Evolutionary conservation across 2,888 invertebrate species (phyloP).

Genomic region (Nomada goodeniana): DNA sequence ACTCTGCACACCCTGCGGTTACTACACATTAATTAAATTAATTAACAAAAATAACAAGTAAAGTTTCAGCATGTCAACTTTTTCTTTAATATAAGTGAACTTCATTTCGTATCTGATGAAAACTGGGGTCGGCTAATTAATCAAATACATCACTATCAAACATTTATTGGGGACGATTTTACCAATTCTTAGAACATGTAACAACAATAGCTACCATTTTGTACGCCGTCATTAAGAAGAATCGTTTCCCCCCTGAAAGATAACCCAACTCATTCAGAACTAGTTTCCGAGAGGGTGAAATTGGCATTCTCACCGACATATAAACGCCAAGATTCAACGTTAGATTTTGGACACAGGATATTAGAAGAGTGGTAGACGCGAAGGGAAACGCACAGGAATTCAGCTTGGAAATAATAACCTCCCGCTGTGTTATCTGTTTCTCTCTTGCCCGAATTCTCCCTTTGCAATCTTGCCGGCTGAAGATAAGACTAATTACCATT

Average conservation of each 20-base stretch:
- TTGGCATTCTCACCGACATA: conserved; percentile 64
- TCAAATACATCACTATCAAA: background rate
- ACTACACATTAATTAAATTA: too few species aligned
- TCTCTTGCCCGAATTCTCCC: conserved; percentile 53
- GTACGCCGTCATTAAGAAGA: background rate
- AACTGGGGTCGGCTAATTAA: too few species aligned
- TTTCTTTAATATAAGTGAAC: too few species aligned
- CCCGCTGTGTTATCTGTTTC: conserved; percentile 62
- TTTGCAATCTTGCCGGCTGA: conserved; percentile 74
- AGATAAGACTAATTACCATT: conserved; percentile 80
- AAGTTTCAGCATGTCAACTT: too few species aligned
- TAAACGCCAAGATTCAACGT: conserved; percentile 68
- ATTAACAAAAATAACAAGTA: too few species aligned
- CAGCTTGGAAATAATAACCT: conserved; percentile 69
- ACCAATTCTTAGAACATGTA: background rate
- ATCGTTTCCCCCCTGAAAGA: conserved; percentile 30
- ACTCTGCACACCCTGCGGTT: too few species aligned
- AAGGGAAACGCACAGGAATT: conserved; percentile 67
- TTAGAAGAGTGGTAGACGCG: conserved; percentile 64
- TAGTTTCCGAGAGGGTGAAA: conserved; percentile 63
- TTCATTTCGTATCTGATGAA: too few species aligned
- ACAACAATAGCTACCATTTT: background rate
- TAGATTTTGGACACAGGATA: conserved; percentile 73
- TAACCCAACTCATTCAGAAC: conserved; percentile 48
- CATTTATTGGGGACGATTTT: background rate